phyloP scores from a whole-genome alignment of 2,797 vertebrate genomes.

The Perdix hodgsoniae region DNA sequence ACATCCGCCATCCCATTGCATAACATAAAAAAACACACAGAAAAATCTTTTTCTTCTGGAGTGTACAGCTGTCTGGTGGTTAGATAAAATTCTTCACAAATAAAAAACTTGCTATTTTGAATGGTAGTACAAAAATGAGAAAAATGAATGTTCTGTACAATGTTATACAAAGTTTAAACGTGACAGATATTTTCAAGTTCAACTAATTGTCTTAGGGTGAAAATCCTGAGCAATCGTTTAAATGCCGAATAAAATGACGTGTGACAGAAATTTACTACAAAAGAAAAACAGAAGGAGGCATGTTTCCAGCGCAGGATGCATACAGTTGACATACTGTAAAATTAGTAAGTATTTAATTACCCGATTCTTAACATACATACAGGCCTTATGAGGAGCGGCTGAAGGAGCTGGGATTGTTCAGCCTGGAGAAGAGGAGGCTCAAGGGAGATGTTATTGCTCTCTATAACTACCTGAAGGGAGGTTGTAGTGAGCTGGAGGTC shows the following conservation, averaged over 20 bases:
- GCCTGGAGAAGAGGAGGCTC: no score
- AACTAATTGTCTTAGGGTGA: constrained; percentile 20
- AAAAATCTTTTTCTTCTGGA: neutral
- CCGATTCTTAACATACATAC: neutral
- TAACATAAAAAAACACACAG: neutral
- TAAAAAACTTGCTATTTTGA: neutral
- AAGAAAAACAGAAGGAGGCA: constrained; percentile 40
- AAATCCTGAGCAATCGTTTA: neutral
- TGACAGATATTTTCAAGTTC: constrained; percentile 33
- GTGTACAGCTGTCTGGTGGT: neutral
- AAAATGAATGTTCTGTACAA: neutral
- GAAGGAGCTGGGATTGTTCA: no score
- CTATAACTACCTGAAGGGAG: no score
- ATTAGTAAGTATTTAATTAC: constrained; percentile 23
- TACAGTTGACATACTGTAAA: constrained; percentile 22
- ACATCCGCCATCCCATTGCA: neutral
- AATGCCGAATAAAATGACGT: constrained; percentile 33
- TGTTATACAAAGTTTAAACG: neutral
- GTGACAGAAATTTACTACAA: constrained; percentile 25
- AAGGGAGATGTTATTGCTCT: no score
- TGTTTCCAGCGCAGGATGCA: neutral
- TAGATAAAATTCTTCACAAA: neutral
- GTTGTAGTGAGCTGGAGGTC: no score
- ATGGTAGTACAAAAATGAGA: neutral
- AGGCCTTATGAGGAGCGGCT: neutral